A percentile compares a stretch with the other conserved stretches of the same genome.
Conservation (phyloP, 2,797 vertebrate species). For the Rhodeus uyekii region DNA sequence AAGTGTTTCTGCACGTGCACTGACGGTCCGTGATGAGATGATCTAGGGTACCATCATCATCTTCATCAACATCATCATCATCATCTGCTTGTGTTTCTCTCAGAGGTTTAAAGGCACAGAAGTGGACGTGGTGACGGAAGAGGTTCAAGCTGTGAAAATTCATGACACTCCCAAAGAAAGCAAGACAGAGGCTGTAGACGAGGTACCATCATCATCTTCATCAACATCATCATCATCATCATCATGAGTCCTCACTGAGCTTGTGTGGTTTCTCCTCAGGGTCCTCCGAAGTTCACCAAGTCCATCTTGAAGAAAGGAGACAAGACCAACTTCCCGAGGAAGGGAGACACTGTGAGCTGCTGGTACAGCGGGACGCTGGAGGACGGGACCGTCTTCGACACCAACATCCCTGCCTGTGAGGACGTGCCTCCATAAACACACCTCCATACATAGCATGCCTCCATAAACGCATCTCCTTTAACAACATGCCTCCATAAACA, state of each 20-base stretch:
- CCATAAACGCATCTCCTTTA: too few relatives aligned
- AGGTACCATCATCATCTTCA: slow-evolving; percentile 72
- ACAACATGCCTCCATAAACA: too few relatives aligned
- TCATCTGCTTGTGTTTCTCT: slow-evolving; percentile 18
- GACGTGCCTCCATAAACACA: too few relatives aligned
- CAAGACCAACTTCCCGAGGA: slow-evolving; percentile 93
- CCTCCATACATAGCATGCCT: too few relatives aligned
- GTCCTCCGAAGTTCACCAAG: slow-evolving; percentile 90
- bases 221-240: neutral
- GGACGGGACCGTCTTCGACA: slow-evolving; percentile 96
- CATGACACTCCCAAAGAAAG: slow-evolving; percentile 84
- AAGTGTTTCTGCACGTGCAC: too few relatives aligned
- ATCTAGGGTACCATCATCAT: too few relatives aligned
- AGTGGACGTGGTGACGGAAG: slow-evolving; percentile 77
- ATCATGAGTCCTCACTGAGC: neutral
- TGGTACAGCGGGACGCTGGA: slow-evolving; percentile 94
- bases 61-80: too few relatives aligned
- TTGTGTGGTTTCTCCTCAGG: slow-evolving; percentile 70
- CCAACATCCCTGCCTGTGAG: slow-evolving; percentile 87
- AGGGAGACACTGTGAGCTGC: slow-evolving; percentile 92
- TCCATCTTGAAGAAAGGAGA: slow-evolving; percentile 92
- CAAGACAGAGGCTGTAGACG: slow-evolving; percentile 80
- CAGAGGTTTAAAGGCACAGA: slow-evolving; percentile 93
- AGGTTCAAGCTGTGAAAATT: slow-evolving; percentile 83
- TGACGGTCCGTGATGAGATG: too few relatives aligned